Percentiles rank a stretch among this genome's conserved stretches.
Conservation (phyloP, 2,113 vertebrate species). For the Ovibos moschatus region DNA sequence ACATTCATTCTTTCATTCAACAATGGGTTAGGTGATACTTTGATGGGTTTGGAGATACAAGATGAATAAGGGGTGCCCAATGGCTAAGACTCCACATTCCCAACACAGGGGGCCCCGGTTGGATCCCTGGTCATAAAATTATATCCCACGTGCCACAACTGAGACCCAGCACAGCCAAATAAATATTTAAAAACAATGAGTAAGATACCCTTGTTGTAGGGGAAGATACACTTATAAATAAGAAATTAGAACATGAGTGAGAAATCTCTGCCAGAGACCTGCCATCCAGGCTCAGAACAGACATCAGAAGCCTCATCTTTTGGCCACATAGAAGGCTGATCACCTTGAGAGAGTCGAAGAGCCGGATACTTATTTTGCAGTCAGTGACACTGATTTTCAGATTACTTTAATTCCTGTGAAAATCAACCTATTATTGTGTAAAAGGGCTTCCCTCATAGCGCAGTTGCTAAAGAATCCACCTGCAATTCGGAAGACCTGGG, state of each 20-base stretch:
- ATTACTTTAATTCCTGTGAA: conserved; percentile 47
- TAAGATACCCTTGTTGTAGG: background rate
- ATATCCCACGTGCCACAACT: background rate
- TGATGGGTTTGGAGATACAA: background rate
- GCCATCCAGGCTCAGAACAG: conserved; percentile 72
- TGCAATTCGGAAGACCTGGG: background rate
- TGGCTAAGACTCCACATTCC: background rate
- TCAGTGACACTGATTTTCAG: conserved; percentile 50
- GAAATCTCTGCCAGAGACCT: conserved; percentile 86
- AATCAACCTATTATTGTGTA: conserved; percentile 64
- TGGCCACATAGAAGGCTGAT: conserved; percentile 28
- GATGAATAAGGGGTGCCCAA: background rate
- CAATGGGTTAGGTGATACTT: background rate
- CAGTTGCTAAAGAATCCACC: background rate
- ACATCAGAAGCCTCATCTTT: background rate
- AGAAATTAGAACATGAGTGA: conserved; percentile 71
- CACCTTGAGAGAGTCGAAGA: background rate
- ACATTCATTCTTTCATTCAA: background rate
- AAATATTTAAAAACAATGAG: background rate
- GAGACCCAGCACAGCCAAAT: background rate
- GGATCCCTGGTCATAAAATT: background rate
- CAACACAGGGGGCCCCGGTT: background rate
- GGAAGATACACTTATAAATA: background rate
- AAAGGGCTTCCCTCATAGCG: background rate
- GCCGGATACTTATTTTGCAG: background rate